Evolutionary conservation across 1,140 invertebrate species (phyloP).

Genomic region (Megalonaias nervosa): DNA sequence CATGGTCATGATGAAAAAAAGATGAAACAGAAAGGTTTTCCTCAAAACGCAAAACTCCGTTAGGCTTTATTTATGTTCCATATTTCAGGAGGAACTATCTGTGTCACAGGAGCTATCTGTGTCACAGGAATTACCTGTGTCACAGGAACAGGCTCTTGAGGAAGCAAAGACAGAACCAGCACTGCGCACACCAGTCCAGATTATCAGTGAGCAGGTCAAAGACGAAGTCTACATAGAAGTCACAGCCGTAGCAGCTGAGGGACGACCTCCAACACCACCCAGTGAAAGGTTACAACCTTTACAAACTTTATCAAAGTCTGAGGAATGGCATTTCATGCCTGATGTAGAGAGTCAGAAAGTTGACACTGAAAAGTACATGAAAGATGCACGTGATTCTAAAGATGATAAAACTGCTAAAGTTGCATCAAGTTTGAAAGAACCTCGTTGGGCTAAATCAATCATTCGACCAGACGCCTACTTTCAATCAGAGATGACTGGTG

Average conservation of each 20-base stretch:
- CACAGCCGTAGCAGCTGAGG: constrained; percentile 39
- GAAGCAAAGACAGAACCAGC: no score
- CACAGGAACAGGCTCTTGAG: no score
- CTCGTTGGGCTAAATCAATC: constrained; percentile 35
- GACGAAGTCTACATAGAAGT: constrained; percentile 48
- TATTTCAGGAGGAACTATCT: no score
- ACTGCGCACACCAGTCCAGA: constrained; percentile 16
- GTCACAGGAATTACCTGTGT: no score
- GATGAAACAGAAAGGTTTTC: no score
- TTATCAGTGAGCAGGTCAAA: constrained; percentile 34
- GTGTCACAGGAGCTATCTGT: no score
- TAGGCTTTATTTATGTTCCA: no score
- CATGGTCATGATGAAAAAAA: no score
- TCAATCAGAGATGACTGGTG: constrained; percentile 43
- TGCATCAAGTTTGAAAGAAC: no score
- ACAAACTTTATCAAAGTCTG: constrained; percentile 39
- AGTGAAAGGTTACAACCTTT: constrained; percentile 12
- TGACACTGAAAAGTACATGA: constrained; percentile 9
- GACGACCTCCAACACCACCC: constrained; percentile 29
- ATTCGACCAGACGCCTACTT: constrained; percentile 52
- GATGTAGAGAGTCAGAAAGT: constrained; percentile 26
- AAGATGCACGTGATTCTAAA: neutral
- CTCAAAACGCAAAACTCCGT: no score
- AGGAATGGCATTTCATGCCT: constrained; percentile 45
- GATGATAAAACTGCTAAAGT: constrained; percentile 3